phyloP scores from a whole-genome alignment of 37 sponge, comb jelly and placozoan species.

The Amphimedon queenslandica region DNA sequence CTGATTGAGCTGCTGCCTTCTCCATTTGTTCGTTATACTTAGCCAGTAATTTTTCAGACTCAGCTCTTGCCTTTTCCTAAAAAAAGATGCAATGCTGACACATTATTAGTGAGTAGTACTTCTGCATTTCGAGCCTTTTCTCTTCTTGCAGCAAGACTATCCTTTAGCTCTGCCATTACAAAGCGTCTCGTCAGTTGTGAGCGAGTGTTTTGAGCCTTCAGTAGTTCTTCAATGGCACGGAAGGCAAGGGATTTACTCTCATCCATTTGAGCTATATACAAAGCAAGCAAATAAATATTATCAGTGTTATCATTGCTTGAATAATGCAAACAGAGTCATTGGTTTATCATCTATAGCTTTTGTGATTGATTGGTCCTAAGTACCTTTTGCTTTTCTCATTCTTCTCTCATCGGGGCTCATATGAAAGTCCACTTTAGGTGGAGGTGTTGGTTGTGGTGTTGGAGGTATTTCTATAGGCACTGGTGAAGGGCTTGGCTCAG shows the following conservation, averaged over 20 bases:
- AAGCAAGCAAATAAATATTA: neutral
- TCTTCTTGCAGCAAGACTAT: conserved; percentile 23
- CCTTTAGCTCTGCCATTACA: conserved; percentile 32
- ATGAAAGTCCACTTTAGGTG: conserved; percentile 30
- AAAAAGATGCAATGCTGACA: no score
- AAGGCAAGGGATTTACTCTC: conserved; percentile 29
- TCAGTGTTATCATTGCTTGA: no score
- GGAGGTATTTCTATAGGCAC: conserved; percentile 14
- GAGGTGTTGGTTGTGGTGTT: conserved; percentile 47
- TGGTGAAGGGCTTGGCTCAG: conserved; percentile 11
- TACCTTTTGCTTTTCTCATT: conserved; percentile 67
- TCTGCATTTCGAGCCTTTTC: conserved; percentile 11
- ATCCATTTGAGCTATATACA: conserved; percentile 40
- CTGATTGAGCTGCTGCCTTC: conserved; percentile 23
- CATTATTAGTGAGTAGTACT: conserved; percentile 2
- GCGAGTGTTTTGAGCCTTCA: conserved; percentile 56
- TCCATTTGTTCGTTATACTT: conserved; percentile 21
- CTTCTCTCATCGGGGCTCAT: conserved; percentile 52
- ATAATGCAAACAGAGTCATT: no score
- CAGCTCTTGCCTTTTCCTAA: conserved; percentile 23
- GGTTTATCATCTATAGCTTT: no score
- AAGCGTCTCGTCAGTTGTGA: conserved; percentile 56
- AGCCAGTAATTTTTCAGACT: conserved; percentile 23
- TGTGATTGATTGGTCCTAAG: no score
- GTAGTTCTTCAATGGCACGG: conserved; percentile 49